Evolutionary conservation across 2,113 vertebrate species (phyloP), one percentile per base, ranked within the genome.

Genomic region (Zeus faber): DNA sequence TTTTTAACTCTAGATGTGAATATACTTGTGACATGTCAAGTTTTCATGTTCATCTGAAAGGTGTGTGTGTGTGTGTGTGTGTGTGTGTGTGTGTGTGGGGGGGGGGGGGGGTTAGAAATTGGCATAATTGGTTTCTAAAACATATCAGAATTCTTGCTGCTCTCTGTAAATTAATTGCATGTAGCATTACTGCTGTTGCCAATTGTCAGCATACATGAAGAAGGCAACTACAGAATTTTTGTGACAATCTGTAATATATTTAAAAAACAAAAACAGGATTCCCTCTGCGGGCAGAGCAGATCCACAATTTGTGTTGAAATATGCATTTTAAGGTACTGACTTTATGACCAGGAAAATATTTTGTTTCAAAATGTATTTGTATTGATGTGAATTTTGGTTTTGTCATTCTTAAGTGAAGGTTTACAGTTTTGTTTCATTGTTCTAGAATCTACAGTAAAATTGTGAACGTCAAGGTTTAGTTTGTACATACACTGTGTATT

Each of bases 201-300:
- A 60, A 72, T 60, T 67, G 80, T 72, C 68, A 39, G 66, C 24
- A 43, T 75, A 79, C 49, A 77, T 65, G 76, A 88, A 84, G 82
- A 70, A 75, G 82, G 75, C 82, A 82, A 91, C 88, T 85, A 88
- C 93, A 87, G 89, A 92, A 89, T 89, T 86, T 81, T 91, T 91
- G 91, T 94, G 92, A 94, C 89, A 92, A 88, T 92, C 90, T 89
- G 91, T 92, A 93, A 90, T 80, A n/a, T 82, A 88, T 57, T 87
- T 86, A 82, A 87, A 89, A 91, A 91, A 83, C 81, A 89, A 91
- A 91, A n/a, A 14, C 33, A n/a, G 10, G 2, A 14, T 91, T 91
- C 90, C 88, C 89, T 97, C 97, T 99, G 96, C 97, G 86, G 96
- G 97, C 96, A 91, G 96, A 95, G 88, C 89, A 89, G 87, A 89